These are phyloP conservation scores for Girardia tigrina DNA, from an alignment of 2,888 invertebrate genomes.

Conservation along the genomic window DNA sequence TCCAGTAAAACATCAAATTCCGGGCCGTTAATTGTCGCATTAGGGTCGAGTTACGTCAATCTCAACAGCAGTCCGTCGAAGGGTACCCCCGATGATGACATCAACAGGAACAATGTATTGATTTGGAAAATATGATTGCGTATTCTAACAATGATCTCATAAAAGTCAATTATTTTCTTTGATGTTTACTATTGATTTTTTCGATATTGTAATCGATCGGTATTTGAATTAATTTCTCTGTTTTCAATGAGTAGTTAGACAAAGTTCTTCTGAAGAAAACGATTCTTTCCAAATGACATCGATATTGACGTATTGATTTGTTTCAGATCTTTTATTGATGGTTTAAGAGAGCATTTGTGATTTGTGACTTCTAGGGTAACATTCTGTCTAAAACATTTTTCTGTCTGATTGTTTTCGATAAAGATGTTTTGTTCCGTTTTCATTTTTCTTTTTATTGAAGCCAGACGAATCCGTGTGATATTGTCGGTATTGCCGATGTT, in stretches of 20 bases:
- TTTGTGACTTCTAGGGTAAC: neutral
- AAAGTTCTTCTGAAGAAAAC: too few relatives aligned
- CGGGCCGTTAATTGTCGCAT: neutral
- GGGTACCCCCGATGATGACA: constrained; percentile 13
- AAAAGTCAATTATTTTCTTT: neutral
- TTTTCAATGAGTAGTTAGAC: neutral
- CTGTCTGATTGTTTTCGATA: neutral
- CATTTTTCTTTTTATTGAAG: neutral
- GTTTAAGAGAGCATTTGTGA: constrained; percentile 1
- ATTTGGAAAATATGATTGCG: neutral
- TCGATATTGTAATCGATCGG: neutral
- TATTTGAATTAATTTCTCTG: neutral
- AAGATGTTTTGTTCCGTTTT: neutral
- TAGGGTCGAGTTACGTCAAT: neutral
- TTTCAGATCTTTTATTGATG: neutral
- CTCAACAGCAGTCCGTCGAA: constrained; percentile 16
- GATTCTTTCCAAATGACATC: too few relatives aligned
- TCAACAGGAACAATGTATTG: neutral
- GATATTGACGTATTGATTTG: constrained; percentile 4
- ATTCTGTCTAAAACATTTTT: neutral
- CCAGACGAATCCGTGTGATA: neutral
- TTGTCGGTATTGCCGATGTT: neutral
- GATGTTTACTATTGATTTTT: constrained; percentile 10
- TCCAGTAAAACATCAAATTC: neutral
- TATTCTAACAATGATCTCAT: neutral